Conservation (phyloP, 2,113 vertebrate species). For the Eurystomus gularis region DNA sequence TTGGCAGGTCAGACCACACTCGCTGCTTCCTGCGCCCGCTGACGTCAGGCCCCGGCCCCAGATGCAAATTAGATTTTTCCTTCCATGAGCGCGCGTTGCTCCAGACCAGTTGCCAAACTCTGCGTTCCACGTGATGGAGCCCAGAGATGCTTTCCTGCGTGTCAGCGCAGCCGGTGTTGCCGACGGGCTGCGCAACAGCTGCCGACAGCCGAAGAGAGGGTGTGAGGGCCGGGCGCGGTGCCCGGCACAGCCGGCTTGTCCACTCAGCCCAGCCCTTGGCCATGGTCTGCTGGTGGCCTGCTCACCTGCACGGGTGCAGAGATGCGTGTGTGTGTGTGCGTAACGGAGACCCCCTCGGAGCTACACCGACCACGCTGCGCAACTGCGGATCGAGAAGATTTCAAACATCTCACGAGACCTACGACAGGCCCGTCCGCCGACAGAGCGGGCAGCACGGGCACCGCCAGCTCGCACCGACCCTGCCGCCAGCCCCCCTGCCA, state of each 20-base stretch:
- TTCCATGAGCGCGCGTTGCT: accelerated
- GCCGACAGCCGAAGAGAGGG: accelerated
- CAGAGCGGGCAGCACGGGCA: too few relatives aligned
- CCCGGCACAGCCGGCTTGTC: background rate
- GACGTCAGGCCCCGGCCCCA: background rate
- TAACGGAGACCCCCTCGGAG: accelerated
- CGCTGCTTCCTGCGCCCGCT: background rate
- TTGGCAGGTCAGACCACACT: background rate
- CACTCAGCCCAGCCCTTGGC: accelerated
- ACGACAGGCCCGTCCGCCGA: too few relatives aligned
- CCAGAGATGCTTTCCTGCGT: accelerated
- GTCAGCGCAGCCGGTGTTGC: background rate
- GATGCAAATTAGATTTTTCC: background rate
- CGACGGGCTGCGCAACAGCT: background rate
- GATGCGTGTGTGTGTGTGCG: accelerated
- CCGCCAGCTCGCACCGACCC: too few relatives aligned
- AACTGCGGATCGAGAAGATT: accelerated
- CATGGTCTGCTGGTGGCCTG: accelerated
- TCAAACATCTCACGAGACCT: accelerated
- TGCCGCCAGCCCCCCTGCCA: too few relatives aligned
- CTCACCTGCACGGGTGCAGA: accelerated
- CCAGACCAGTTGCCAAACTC: accelerated
- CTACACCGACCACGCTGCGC: accelerated
- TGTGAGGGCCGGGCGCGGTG: accelerated
- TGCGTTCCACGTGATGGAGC: background rate